Conservation (phyloP, 2,888 invertebrate genomes). For the Oxyscelio sp. region DNA sequence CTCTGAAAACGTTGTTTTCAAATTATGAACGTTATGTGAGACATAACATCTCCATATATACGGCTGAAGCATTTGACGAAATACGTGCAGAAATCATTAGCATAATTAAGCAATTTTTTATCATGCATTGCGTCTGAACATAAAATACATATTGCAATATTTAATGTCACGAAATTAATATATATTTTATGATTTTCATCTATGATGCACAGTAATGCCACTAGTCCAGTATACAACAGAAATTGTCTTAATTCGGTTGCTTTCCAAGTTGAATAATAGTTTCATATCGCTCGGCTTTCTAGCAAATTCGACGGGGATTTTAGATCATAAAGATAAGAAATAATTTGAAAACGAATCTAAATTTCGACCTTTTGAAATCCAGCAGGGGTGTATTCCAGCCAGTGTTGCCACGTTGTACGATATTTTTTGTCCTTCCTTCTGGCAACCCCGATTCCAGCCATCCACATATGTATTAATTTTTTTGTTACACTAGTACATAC, state of each 20-base stretch:
- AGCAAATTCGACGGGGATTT: neutral
- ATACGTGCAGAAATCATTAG: no score
- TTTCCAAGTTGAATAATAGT: neutral
- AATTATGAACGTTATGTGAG: no score
- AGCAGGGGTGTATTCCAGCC: neutral
- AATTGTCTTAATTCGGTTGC: conserved; percentile 6
- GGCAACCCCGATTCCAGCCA: no score
- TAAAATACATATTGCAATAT: neutral
- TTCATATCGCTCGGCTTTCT: conserved; percentile 1
- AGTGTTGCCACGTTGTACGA: no score
- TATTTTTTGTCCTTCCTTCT: no score
- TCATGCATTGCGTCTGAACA: no score
- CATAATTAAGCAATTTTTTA: no score
- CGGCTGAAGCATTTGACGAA: no score
- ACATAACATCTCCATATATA: no score
- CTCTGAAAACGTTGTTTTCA: no score
- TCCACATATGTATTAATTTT: conserved; percentile 8
- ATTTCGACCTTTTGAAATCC: neutral
- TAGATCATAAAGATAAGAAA: no score
- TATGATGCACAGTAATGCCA: neutral
- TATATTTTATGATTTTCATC: neutral
- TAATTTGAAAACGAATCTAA: no score
- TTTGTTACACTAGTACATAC: neutral
- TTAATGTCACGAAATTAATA: neutral
- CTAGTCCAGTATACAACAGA: neutral